Conservation (phyloP, 2,888 invertebrate genomes). For the Dromius quadrimaculatus region DNA sequence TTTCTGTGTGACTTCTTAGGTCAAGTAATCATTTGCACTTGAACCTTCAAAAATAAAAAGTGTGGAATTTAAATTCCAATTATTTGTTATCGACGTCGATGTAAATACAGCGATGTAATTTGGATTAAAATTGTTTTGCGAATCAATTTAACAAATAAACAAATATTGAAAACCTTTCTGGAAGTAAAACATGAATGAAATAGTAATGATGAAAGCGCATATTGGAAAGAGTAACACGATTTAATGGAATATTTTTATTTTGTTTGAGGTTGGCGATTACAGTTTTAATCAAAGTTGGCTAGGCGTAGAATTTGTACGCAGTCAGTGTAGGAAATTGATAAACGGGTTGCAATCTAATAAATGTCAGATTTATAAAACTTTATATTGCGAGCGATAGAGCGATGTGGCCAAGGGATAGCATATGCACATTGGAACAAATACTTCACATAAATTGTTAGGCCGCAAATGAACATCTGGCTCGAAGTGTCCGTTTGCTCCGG, state of each 20-base stretch:
- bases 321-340: slow-evolving; percentile 35
- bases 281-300: slow-evolving; percentile 32
- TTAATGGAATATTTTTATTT: slow-evolving; percentile 6
- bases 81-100: no score
- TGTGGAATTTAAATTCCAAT: no score
- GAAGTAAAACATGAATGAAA: no score
- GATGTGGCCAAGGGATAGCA: slow-evolving; percentile 10
- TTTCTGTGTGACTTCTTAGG: no score
- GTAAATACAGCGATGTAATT: no score
- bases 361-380: slow-evolving; percentile 45
- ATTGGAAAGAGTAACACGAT: neutral
- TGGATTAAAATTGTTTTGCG: no score
- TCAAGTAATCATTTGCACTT: no score
- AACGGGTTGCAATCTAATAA: slow-evolving; percentile 43
- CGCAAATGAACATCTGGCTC: slow-evolving; percentile 33
- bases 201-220: slow-evolving; percentile 6
- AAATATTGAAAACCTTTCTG: no score
- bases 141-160: no score
- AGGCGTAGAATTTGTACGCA: slow-evolving; percentile 21
- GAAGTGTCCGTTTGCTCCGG: neutral
- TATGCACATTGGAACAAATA: slow-evolving; percentile 29
- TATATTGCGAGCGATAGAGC: slow-evolving; percentile 44
- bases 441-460: slow-evolving; percentile 23
- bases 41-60: no score
- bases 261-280: slow-evolving; percentile 13